Evolutionary conservation across 2,113 vertebrate genomes (phyloP).

Genomic region (Zingel zingel): DNA sequence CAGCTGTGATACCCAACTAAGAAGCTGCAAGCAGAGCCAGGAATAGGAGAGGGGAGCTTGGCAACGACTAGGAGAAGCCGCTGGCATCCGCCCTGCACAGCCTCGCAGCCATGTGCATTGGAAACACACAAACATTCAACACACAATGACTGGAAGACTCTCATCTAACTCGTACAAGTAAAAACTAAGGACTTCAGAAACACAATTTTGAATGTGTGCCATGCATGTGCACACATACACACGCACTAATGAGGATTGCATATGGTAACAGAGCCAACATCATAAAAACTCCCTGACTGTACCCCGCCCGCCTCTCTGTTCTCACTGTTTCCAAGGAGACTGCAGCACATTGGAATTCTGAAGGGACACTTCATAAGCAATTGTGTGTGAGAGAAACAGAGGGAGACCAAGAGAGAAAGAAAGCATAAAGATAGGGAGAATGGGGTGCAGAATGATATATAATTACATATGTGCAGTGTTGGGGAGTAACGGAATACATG

Average conservation of each 20-base stretch:
- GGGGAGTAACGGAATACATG: no score
- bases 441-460: neutral
- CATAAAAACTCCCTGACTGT: constrained; percentile 62
- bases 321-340: constrained; percentile 81
- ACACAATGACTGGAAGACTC: constrained; percentile 9
- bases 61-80: constrained; percentile 19
- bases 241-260: constrained; percentile 48
- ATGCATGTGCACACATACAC: constrained; percentile 8
- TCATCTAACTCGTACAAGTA: constrained; percentile 16
- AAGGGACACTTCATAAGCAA: constrained; percentile 70
- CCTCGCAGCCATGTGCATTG: constrained; percentile 15
- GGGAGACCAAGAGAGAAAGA: neutral
- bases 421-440: constrained; percentile 25
- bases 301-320: constrained; percentile 52
- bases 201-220: constrained; percentile 45
- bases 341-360: constrained; percentile 78
- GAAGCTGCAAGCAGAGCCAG: constrained; percentile 37
- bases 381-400: constrained; percentile 49
- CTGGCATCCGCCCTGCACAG: constrained; percentile 44
- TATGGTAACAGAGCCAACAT: constrained; percentile 62
- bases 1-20: constrained; percentile 31
- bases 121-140: constrained; percentile 1
- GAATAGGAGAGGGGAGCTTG: constrained; percentile 44
- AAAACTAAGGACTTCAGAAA: neutral
- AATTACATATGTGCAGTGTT: constrained; percentile 21